Evolutionary conservation across 2,797 vertebrate species (phyloP).

Genomic region (Lophotriccus pileatus): DNA sequence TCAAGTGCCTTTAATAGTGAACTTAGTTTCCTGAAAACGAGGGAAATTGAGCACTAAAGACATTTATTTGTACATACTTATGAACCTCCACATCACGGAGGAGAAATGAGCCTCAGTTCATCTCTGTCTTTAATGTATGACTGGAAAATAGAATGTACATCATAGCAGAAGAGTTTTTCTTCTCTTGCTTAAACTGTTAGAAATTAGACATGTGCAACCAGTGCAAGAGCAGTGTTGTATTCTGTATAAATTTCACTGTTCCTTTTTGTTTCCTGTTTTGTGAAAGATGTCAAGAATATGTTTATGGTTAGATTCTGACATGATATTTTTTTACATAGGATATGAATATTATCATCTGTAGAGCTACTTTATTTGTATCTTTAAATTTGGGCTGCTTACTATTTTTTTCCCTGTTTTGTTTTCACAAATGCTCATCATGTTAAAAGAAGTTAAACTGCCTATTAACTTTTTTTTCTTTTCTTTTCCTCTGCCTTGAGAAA

Average conservation of each 20-base stretch:
- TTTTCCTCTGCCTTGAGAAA: not conserved
- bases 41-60: not conserved
- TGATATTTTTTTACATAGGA: not conserved
- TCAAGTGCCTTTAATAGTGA: not conserved
- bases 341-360: not conserved
- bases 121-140: not conserved
- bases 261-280: not conserved
- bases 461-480: not conserved
- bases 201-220: not conserved
- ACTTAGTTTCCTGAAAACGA: not conserved
- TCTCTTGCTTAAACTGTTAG: not conserved
- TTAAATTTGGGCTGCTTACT: not conserved
- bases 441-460: not conserved
- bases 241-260: not conserved
- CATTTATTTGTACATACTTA: not conserved
- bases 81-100: not conserved
- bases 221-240: not conserved
- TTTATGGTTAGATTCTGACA: not conserved
- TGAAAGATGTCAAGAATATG: not conserved
- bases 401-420: not conserved
- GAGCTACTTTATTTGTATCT: not conserved
- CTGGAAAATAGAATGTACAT: not conserved
- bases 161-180: not conserved
- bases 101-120: not conserved
- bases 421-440: not conserved